phyloP scores from a whole-genome alignment of 1,140 invertebrate genomes.

The Cydia fagiglandana region DNA sequence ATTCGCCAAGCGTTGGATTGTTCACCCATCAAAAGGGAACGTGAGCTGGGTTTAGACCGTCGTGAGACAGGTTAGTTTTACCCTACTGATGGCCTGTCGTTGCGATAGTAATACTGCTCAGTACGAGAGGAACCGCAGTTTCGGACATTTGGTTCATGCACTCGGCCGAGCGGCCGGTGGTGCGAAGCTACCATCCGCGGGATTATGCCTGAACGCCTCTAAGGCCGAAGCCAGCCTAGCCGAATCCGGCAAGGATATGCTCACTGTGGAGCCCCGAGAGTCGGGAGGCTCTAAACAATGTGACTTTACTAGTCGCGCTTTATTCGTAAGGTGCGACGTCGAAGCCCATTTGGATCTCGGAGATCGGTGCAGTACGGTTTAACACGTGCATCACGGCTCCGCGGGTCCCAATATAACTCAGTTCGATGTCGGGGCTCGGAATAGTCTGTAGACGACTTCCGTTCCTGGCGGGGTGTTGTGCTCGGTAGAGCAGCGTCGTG shows the following conservation, averaged over 20 bases:
- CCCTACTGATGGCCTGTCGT: conserved; percentile 75
- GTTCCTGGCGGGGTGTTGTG: too few species aligned
- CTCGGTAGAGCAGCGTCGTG: too few species aligned
- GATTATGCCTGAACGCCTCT: conserved; percentile 92
- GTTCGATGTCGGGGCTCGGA: too few species aligned
- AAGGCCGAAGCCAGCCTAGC: conserved; percentile 86
- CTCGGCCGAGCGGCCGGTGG: conserved; percentile 83
- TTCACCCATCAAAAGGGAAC: conserved; percentile 87
- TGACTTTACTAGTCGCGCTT: conserved; percentile 83
- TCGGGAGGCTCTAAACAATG: conserved; percentile 81
- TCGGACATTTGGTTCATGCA: conserved; percentile 87
- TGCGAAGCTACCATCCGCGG: conserved; percentile 90
- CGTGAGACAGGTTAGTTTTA: conserved; percentile 90
- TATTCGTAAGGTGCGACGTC: conserved; percentile 89
- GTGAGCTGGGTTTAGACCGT: conserved; percentile 89
- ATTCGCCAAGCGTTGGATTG: conserved; percentile 91
- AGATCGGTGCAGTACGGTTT: conserved; percentile 57
- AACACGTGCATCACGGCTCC: conserved; percentile 72
- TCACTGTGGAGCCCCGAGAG: conserved; percentile 75
- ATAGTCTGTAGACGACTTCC: too few species aligned
- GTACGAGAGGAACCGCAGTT: conserved; percentile 84
- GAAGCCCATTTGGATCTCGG: conserved; percentile 88
- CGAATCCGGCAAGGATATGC: conserved; percentile 79
- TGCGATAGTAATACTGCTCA: conserved; percentile 80
- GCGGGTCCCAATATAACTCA: conserved; percentile 56